These are phyloP conservation scores for Danaus melanippus DNA, from an alignment of 1,140 invertebrate species.

Conservation along the genomic window DNA sequence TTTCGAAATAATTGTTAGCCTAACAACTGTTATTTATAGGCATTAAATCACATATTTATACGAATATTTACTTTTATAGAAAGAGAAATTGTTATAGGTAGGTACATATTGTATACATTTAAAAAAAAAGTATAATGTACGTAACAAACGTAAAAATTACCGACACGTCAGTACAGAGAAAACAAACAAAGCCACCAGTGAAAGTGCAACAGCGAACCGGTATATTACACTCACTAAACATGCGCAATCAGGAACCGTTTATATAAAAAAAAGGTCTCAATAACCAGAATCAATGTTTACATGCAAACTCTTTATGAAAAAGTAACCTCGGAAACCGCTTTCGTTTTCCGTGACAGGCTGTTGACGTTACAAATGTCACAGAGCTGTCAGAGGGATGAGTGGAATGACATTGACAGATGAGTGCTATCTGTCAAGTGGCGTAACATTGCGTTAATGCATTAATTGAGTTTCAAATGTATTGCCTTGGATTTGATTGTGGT, in stretches of 20 bases:
- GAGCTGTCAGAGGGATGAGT: neutral
- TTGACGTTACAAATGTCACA: slow-evolving; percentile 7
- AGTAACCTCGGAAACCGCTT: slow-evolving; percentile 1
- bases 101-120: neutral
- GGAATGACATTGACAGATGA: slow-evolving; percentile 14
- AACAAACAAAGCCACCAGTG: slow-evolving; percentile 22
- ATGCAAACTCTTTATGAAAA: slow-evolving; percentile 5
- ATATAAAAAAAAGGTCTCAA: slow-evolving; percentile 5
- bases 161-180: slow-evolving; percentile 14
- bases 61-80: neutral
- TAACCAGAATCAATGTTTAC: neutral
- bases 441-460: too few species aligned
- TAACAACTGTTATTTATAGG: slow-evolving; percentile 10
- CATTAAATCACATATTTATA: slow-evolving; percentile 5
- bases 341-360: neutral
- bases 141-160: slow-evolving; percentile 3
- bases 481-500: too few species aligned
- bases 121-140: neutral
- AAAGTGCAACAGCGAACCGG: slow-evolving; percentile 25
- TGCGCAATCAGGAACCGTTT: slow-evolving; percentile 4
- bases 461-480: too few species aligned
- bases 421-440: slow-evolving; percentile 14
- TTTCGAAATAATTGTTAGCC: neutral
- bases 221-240: slow-evolving; percentile 10
- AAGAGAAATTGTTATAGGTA: neutral